phyloP scores from a whole-genome alignment of 2,113 vertebrate species.

The Monopterus albus region DNA sequence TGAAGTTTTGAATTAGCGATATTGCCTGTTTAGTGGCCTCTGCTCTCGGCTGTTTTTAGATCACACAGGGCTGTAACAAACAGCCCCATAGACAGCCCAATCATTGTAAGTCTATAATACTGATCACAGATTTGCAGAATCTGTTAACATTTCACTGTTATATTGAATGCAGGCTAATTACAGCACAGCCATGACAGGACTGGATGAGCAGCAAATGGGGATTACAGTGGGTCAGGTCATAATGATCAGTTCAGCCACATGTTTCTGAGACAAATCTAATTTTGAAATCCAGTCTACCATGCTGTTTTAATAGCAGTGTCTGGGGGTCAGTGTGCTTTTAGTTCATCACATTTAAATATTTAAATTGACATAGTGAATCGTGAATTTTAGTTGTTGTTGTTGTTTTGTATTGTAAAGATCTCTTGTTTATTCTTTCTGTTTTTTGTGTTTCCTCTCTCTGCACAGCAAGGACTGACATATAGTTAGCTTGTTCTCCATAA shows the following conservation, averaged over 20 bases:
- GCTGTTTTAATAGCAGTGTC: conserved; percentile 50
- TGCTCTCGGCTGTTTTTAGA: conserved; percentile 8
- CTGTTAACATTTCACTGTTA: conserved; percentile 83
- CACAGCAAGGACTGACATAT: conserved; percentile 39
- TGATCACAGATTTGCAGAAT: conserved; percentile 84
- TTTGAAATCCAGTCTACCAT: conserved; percentile 51
- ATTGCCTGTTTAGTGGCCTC: conserved; percentile 1
- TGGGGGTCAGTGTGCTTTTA: conserved; percentile 51
- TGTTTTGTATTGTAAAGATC: conserved; percentile 2
- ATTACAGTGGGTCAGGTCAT: conserved; percentile 78
- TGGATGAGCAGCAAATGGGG: conserved; percentile 78
- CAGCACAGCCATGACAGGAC: conserved; percentile 79
- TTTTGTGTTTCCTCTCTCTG: conserved; percentile 22
- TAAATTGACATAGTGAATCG: conserved; percentile 11
- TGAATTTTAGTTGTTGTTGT: not conserved
- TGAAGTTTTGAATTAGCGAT: conserved; percentile 10
- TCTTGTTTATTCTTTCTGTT: conserved; percentile 25
- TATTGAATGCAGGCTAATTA: conserved; percentile 84
- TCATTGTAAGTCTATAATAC: conserved; percentile 84
- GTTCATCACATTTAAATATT: conserved; percentile 21
- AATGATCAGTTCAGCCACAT: conserved; percentile 81
- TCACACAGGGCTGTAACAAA: conserved; percentile 50
- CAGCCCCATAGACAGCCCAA: conserved; percentile 50
- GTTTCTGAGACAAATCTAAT: conserved; percentile 79
- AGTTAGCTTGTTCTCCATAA: conserved; percentile 66